Evolutionary conservation across 2,888 invertebrate species (phyloP).

Genomic region (Agrotis clavis): DNA sequence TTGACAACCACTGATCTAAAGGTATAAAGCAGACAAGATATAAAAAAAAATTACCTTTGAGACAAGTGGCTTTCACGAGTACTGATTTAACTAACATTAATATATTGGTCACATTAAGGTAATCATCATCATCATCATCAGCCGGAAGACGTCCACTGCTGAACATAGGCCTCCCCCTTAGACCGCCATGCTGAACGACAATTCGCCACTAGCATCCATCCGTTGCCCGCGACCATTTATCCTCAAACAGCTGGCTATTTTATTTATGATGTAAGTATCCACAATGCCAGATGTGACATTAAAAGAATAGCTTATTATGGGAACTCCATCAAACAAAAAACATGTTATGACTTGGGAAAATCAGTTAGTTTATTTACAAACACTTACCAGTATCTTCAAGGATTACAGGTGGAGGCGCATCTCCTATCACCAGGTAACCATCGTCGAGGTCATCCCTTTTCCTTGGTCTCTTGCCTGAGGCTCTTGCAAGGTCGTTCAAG

Average conservation of each 20-base stretch:
- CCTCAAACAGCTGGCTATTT: not conserved
- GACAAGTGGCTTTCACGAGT: not conserved
- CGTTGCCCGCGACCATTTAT: no score
- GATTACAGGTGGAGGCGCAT: constrained; percentile 73
- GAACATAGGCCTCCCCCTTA: no score
- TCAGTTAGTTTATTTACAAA: not conserved
- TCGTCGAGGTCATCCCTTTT: constrained; percentile 66
- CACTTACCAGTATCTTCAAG: constrained; percentile 68
- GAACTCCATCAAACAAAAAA: not conserved
- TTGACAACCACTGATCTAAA: no score
- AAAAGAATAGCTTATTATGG: not conserved
- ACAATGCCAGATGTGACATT: not conserved
- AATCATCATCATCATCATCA: no score
- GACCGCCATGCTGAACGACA: no score
- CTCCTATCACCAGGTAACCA: constrained; percentile 70
- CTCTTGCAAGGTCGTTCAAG: constrained; percentile 72
- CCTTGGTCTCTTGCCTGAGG: constrained; percentile 64
- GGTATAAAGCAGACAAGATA: no score
- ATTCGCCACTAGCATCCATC: no score
- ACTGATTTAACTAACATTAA: not conserved
- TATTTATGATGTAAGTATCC: not conserved
- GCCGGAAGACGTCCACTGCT: no score
- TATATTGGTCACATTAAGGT: not conserved
- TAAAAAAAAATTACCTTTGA: no score
- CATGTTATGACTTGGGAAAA: not conserved